These are phyloP conservation scores for Frankliniella intonsa DNA, from an alignment of 2,888 invertebrate species.

Conservation along the genomic window DNA sequence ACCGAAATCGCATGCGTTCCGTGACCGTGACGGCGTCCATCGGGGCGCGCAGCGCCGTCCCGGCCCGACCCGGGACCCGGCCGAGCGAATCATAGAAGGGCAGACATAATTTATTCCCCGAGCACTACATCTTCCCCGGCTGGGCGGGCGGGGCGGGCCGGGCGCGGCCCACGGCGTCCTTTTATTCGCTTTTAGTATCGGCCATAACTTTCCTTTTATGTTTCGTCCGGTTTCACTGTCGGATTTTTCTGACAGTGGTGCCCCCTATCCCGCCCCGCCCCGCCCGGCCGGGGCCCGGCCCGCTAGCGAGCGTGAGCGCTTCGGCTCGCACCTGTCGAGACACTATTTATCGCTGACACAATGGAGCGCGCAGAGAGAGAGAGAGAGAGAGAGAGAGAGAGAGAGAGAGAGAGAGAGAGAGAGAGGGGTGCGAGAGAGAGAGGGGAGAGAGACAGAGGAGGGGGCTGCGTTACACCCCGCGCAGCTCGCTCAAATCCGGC, in stretches of 20 bases:
- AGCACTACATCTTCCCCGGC: background rate
- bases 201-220: slow-evolving; percentile 25
- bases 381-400: background rate
- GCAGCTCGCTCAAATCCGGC: background rate
- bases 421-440: background rate
- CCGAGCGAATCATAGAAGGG: slow-evolving; percentile 14
- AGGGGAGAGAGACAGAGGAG: background rate
- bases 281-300: no score
- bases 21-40: no score
- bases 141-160: background rate
- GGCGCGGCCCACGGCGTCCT: background rate
- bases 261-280: background rate
- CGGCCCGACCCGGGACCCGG: background rate
- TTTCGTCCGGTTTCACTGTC: slow-evolving; percentile 22
- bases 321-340: slow-evolving; percentile 9
- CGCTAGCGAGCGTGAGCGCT: no score
- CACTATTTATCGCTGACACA: slow-evolving; percentile 14
- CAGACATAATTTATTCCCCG: background rate
- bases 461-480: background rate
- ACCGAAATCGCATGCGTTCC: no score
- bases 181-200: slow-evolving; percentile 23
- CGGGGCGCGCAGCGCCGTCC: no score
- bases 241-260: slow-evolving; percentile 21
- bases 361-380: background rate
- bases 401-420: slow-evolving; percentile 2